These are phyloP conservation scores for Drosophila bocqueti DNA, from an alignment of 1,140 invertebrate species.

Conservation along the genomic window DNA sequence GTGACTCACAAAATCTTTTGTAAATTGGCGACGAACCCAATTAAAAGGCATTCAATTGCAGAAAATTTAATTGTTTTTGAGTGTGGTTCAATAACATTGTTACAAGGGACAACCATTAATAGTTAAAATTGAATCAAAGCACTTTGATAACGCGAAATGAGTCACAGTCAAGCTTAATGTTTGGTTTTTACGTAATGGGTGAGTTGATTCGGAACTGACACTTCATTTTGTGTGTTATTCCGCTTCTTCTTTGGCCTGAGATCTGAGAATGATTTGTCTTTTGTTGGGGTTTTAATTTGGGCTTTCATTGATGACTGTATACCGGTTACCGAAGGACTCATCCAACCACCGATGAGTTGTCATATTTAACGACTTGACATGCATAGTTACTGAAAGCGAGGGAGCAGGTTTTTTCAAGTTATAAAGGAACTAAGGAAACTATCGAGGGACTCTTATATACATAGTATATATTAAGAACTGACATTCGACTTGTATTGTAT, in stretches of 20 bases:
- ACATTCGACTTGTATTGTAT: neutral
- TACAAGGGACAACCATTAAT: slow-evolving; percentile 4
- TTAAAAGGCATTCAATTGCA: slow-evolving; percentile 44
- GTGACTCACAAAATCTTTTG: slow-evolving; percentile 36
- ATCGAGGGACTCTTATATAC: neutral
- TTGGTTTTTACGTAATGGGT: slow-evolving; percentile 65
- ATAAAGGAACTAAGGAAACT: neutral
- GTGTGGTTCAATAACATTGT: neutral
- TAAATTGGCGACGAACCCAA: slow-evolving; percentile 9
- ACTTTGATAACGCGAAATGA: slow-evolving; percentile 42
- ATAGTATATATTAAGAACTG: neutral
- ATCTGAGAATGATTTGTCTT: slow-evolving; percentile 48
- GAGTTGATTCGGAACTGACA: slow-evolving; percentile 41
- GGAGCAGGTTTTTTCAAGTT: neutral
- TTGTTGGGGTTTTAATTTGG: slow-evolving; percentile 22
- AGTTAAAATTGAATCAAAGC: slow-evolving; percentile 6
- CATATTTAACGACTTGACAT: slow-evolving; percentile 25
- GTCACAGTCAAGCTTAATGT: slow-evolving; percentile 44
- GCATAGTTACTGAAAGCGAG: neutral
- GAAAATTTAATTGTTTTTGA: slow-evolving; percentile 21
- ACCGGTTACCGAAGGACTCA: slow-evolving; percentile 48
- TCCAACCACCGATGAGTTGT: slow-evolving; percentile 25
- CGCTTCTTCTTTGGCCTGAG: slow-evolving; percentile 10
- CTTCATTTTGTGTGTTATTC: slow-evolving; percentile 41
- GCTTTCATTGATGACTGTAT: slow-evolving; percentile 48